These are phyloP conservation scores for Thermophis baileyi DNA, from an alignment of 2,113 vertebrate species.

Conservation along the genomic window DNA sequence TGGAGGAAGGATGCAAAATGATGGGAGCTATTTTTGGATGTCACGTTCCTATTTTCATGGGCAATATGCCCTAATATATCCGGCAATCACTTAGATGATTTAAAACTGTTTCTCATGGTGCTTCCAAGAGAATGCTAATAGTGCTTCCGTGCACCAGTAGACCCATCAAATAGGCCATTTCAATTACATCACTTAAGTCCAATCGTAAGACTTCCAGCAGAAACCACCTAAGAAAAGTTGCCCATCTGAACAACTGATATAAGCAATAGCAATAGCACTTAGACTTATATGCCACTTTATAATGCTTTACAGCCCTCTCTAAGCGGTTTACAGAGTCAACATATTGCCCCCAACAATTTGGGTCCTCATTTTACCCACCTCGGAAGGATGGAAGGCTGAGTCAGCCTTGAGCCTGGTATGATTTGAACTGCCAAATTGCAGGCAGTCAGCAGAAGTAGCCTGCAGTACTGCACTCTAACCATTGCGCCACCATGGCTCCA, in stretches of 20 bases:
- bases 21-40: background rate
- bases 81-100: background rate
- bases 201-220: background rate
- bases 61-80: background rate
- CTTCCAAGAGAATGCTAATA: background rate
- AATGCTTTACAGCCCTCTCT: too few relatives aligned
- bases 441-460: too few relatives aligned
- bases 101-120: background rate
- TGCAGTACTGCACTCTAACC: too few relatives aligned
- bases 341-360: too few relatives aligned
- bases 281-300: too few relatives aligned
- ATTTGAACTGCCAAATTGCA: too few relatives aligned
- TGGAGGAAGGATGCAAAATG: background rate
- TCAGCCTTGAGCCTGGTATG: too few relatives aligned
- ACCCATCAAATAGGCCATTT: background rate
- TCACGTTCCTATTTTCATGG: background rate
- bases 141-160: too few relatives aligned
- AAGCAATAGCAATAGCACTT: background rate
- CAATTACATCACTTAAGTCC: background rate
- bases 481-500: too few relatives aligned
- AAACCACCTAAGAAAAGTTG: background rate
- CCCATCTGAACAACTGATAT: background rate
- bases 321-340: too few relatives aligned
- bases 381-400: too few relatives aligned
- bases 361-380: too few relatives aligned